phyloP scores from a whole-genome alignment of 2,797 vertebrate genomes.

The Meriones psammophilus region DNA sequence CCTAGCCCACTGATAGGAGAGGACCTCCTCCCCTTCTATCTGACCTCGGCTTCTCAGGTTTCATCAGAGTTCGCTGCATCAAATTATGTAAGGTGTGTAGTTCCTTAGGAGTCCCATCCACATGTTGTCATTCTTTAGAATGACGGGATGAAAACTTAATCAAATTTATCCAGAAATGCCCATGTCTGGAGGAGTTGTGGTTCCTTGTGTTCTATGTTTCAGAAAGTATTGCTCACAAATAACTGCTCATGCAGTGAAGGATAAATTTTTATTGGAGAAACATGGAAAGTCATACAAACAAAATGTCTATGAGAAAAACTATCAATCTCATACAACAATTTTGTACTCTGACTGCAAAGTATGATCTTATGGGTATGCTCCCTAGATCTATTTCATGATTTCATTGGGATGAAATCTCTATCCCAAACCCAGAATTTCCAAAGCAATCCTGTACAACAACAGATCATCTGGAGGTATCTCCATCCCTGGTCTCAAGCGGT shows the following conservation, averaged over 20 bases:
- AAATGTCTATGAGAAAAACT: background rate
- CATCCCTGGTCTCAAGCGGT: too few species aligned
- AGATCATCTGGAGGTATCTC: too few species aligned
- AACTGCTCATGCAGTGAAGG: background rate
- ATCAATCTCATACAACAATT: background rate
- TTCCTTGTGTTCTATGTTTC: background rate
- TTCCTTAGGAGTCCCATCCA: background rate
- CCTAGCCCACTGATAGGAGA: too few species aligned
- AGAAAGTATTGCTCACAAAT: background rate
- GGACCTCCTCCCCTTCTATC: too few species aligned
- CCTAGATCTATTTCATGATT: background rate
- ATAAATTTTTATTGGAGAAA: background rate
- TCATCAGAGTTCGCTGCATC: too few species aligned
- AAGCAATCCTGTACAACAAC: too few species aligned
- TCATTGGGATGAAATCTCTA: background rate
- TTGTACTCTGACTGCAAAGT: background rate
- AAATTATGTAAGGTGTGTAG: background rate
- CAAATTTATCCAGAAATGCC: constrained; percentile 11
- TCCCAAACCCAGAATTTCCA: too few species aligned
- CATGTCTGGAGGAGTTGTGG: background rate
- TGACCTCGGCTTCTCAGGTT: too few species aligned
- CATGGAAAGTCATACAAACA: background rate
- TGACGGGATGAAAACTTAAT: background rate
- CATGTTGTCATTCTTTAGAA: background rate
- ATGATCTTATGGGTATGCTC: background rate